Base-by-base conservation (phyloP, 2,888 invertebrate species). In the Liposcelis brunnea region DNA sequence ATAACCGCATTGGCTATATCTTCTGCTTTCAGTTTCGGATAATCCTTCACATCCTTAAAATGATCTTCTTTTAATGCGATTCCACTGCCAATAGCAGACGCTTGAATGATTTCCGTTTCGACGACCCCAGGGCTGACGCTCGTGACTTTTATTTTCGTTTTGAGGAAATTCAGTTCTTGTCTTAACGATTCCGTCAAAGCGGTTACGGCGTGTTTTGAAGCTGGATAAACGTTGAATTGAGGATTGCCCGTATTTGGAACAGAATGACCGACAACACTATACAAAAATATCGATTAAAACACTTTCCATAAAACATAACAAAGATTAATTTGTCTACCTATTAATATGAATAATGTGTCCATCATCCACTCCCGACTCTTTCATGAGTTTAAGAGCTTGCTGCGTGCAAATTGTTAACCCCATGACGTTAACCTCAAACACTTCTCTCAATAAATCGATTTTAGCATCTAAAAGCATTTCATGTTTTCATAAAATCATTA, bases 181-280 rank as follows among this genome's bases (percentile, higher is more conserved):
- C 62, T 52, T 7, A 63, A 51, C 2, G 61, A 62, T 35, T 64
- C 62, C 2, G 58, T 55, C 4, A 65, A 51, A 2, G 59, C 58
- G 14, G 54, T 58, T 10, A 63, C 58, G 26, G 62, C 61, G 51
- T 52, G 57, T 52, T 64, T 65, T 15, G 63, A 60, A 2, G 61
- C 62, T 15, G 57, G 47, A 50, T 64, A 64, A 31, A 50, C 46
- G 15, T 40, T 33, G 6, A 35, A 7, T 6, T 4, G 4, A 18
- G 8, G 10, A 1, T 57, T 55, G 2, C 54, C 2, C 5, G 35
- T 35, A 16, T 59, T 40, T 11, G 47, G 18, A 1, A 55, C 54
- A 1, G 57, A 51, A 46, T 59, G 61, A 1, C 61, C 63, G 0
- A 53, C 55, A 2, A 58, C 21, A 43, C 61, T 61, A n/a, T n/a